phyloP scores from a whole-genome alignment of 2,888 invertebrate genomes.

The Raillietiella orientalis region DNA sequence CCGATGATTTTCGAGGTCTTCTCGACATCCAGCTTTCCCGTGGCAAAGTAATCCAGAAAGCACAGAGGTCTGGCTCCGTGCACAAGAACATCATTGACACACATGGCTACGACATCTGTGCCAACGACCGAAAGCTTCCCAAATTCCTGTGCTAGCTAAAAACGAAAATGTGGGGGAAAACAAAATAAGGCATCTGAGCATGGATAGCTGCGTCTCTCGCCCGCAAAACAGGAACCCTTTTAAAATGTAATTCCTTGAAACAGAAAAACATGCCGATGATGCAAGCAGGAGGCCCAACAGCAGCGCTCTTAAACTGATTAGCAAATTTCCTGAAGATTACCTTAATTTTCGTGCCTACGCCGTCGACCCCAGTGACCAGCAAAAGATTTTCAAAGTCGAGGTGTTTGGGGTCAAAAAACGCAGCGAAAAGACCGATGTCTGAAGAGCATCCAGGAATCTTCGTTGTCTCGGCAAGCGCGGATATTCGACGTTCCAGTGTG shows the following conservation, averaged over 20 bases:
- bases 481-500: constrained; percentile 41
- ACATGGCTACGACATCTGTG: constrained; percentile 88
- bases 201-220: background rate
- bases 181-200: constrained; percentile 2
- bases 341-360: constrained; percentile 87
- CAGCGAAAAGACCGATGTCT: constrained; percentile 69
- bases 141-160: constrained; percentile 43
- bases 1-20: constrained; percentile 36
- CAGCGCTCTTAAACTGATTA: too few species aligned
- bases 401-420: constrained; percentile 65
- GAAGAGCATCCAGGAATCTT: constrained; percentile 43
- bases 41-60: constrained; percentile 88
- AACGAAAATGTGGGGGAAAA: constrained; percentile 1
- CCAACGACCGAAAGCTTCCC: constrained; percentile 53
- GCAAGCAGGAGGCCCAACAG: too few species aligned
- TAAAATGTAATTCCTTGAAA: constrained; percentile 3
- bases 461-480: constrained; percentile 44
- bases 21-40: constrained; percentile 43
- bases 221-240: constrained; percentile 2
- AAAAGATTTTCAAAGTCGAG: constrained; percentile 26
- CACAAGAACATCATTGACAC: constrained; percentile 80
- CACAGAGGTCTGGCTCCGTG: constrained; percentile 84
- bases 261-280: background rate
- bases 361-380: constrained; percentile 75
- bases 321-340: constrained; percentile 15